Evolutionary conservation across 1,140 invertebrate genomes (phyloP), one percentile per base, ranked within the genome.

Genomic region (Tetraneura akinire): DNA sequence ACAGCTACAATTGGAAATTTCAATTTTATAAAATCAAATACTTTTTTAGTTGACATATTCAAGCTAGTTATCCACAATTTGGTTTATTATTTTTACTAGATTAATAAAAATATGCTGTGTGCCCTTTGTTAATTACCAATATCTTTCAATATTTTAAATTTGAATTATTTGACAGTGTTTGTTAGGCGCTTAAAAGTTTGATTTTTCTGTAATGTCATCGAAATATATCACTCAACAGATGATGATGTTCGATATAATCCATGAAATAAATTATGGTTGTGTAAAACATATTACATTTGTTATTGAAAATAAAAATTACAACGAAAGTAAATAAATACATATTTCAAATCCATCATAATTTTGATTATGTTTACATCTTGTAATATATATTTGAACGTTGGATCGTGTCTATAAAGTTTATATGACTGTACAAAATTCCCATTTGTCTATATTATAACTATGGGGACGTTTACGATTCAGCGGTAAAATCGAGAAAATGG

Each of bases 331-430:
- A 74, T 55, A 42, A 21, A n/a, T 49, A n/a, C n/a, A n/a, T n/a
- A 29, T 53, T 23, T 32, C 37, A 14, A n/a, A 37, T 32, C 49
- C 29, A 10, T 21, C 49, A 2, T 26, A 32, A 26, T 32, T 74
- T 74, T 74, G 70, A 74, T 74, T 55, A 55, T 26, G 49, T 37
- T 32, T 74, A 51, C 51, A 21, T 74, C 29, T 8, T 37, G 32
- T 8, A 37, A 4, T 37, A 57, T 49, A 55, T 57, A 74, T 57
- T 74, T n/a, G 32, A 76, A 76, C 57, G 57, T 76, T 57, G 47
- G 51, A 55, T 16, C n/a, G 13, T 26, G 55, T 55, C 51, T 32
- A 76, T 76, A 57, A 76, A 76, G 51, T 76, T 76, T 76, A 57
- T 76, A 13, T 13, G 32, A n/a, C n/a, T 14, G 71, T 37, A 37